Conservation (phyloP, 2,113 vertebrate genomes). For the Diadophis punctatus region DNA sequence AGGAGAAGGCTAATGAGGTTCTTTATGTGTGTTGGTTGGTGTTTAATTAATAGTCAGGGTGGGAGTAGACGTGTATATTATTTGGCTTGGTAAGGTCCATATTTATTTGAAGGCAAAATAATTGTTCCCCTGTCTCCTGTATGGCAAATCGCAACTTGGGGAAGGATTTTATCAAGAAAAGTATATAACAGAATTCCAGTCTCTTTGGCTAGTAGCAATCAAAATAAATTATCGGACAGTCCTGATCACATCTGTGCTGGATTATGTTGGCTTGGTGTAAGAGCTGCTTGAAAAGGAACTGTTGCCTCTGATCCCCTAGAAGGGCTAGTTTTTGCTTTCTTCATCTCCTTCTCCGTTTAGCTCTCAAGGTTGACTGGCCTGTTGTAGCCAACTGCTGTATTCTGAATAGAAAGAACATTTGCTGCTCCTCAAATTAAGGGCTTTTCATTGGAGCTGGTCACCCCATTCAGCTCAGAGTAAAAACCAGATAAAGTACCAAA, state of each 20-base stretch:
- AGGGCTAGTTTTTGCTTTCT: not conserved
- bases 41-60: not conserved
- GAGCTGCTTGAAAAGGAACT: not conserved
- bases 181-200: too few relatives aligned
- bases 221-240: not conserved
- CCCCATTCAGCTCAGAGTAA: not conserved
- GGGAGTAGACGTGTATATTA: not conserved
- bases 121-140: not conserved
- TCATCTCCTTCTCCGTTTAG: not conserved
- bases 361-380: not conserved
- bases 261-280: not conserved
- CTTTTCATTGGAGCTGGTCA: not conserved
- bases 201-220: not conserved
- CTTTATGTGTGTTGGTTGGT: not conserved
- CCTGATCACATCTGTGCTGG: not conserved
- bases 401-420: not conserved
- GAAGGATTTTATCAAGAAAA: not conserved
- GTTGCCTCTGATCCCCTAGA: not conserved
- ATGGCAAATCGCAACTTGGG: not conserved
- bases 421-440: not conserved
- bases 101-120: not conserved
- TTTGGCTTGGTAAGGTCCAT: not conserved
- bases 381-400: not conserved
- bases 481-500: not conserved
- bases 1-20: not conserved